Percentiles rank a stretch among this genome's conserved stretches.
phyloP scores from a whole-genome alignment of 2,113 vertebrate genomes.

The Phycodurus eques region DNA sequence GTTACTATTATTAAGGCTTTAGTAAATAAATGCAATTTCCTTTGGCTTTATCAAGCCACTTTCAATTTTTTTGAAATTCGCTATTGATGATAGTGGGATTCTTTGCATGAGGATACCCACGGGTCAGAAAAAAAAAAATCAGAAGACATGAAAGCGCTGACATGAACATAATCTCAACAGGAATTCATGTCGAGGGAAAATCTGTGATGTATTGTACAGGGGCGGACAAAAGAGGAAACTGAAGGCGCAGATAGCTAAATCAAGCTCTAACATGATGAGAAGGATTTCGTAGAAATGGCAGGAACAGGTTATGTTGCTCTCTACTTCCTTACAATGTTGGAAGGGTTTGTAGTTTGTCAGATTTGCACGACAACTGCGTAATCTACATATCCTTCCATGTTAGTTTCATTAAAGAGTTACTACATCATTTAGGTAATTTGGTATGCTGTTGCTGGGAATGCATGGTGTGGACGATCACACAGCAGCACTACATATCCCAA shows the following conservation, averaged over 20 bases:
- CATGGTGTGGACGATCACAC: conserved; percentile 16
- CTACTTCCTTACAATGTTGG: background rate
- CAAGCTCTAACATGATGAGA: conserved; percentile 2
- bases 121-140: conserved; percentile 46
- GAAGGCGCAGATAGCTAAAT: conserved; percentile 8
- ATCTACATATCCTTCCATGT: conserved; percentile 2
- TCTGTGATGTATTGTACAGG: conserved; percentile 20
- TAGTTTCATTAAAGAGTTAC: conserved; percentile 1
- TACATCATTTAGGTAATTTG: conserved; percentile 11
- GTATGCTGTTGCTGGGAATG: background rate
- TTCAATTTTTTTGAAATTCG: conserved; percentile 41
- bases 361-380: background rate
- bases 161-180: conserved; percentile 58
- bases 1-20: conserved; percentile 16
- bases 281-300: conserved; percentile 10
- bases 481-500: conserved; percentile 54
- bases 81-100: conserved; percentile 39
- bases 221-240: conserved; percentile 2
- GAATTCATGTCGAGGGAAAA: conserved; percentile 42
- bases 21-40: conserved; percentile 10
- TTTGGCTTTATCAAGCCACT: background rate
- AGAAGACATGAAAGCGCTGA: conserved; percentile 54
- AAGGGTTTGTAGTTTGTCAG: background rate
- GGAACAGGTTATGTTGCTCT: background rate
- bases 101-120: conserved; percentile 32